A percentile compares a stretch with the other conserved stretches of the same genome.
These are phyloP conservation scores for Formicarius rufipectus DNA, from an alignment of 2,113 vertebrate species.

Conservation along the genomic window DNA sequence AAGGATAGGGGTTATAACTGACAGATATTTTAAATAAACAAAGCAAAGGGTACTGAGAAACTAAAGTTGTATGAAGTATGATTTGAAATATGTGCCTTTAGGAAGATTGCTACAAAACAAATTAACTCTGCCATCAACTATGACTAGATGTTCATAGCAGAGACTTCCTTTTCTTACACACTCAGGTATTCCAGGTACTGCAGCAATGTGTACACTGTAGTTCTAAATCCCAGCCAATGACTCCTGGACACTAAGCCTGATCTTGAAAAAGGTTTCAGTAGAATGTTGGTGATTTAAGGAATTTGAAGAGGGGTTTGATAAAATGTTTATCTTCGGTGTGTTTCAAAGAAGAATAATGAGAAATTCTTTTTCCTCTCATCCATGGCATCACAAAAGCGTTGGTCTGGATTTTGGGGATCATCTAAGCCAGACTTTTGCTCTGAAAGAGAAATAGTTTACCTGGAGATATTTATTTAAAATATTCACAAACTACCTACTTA, in stretches of 20 bases:
- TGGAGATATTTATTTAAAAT: neutral
- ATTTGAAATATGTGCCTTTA: neutral
- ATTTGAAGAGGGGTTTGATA: neutral
- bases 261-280: neutral
- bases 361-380: neutral
- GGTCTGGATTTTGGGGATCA: fast-evolving
- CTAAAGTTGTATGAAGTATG: neutral
- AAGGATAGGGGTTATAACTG: neutral
- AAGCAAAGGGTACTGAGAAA: neutral
- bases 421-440: neutral
- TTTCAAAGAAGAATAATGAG: neutral
- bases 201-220: neutral
- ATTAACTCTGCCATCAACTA: neutral
- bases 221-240: neutral
- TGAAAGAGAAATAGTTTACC: neutral
- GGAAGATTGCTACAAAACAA: neutral
- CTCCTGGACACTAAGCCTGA: neutral
- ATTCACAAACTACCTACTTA: neutral
- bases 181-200: neutral
- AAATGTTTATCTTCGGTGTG: neutral
- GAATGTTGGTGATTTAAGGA: neutral
- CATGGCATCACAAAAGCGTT: neutral
- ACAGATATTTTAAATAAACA: neutral
- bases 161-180: neutral
- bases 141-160: neutral